Conservation (phyloP, 2,113 vertebrate genomes). For the Strix aluco region DNA sequence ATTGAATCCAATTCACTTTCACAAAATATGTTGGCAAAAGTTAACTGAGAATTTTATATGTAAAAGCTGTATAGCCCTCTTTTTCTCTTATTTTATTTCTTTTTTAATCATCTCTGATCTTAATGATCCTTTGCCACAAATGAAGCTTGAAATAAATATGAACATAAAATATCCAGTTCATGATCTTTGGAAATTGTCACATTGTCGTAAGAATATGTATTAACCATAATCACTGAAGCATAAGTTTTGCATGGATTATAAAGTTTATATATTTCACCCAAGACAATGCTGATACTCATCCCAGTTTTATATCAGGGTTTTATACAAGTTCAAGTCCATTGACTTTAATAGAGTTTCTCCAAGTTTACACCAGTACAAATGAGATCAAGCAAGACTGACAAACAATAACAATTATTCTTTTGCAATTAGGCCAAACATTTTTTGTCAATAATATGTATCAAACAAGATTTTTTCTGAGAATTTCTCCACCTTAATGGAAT, state of each 20-base stretch:
- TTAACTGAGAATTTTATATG: background rate
- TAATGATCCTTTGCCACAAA: slow-evolving; percentile 39
- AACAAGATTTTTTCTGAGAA: background rate
- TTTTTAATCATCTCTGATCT: slow-evolving; percentile 14
- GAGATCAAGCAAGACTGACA: background rate
- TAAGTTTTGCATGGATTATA: slow-evolving; percentile 23
- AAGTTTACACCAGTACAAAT: background rate
- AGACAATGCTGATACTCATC: background rate
- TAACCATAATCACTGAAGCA: background rate
- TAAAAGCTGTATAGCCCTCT: background rate
- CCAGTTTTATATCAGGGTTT: background rate
- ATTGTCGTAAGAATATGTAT: background rate
- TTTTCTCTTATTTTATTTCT: background rate
- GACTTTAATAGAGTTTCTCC: background rate
- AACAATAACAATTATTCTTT: background rate
- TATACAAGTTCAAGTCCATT: slow-evolving; percentile 7
- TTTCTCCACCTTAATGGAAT: background rate
- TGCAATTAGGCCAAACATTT: background rate
- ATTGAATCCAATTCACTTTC: background rate
- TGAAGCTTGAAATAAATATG: slow-evolving; percentile 56
- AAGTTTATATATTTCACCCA: slow-evolving; percentile 26
- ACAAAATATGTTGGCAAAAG: background rate
- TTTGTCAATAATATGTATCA: background rate
- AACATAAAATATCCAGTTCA: slow-evolving; percentile 38
- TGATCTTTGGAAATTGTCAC: slow-evolving; percentile 34